Percentiles rank a stretch among this genome's conserved stretches.
Evolutionary conservation across 1,140 invertebrate species (phyloP).

Genomic region (Cepaea nemoralis): DNA sequence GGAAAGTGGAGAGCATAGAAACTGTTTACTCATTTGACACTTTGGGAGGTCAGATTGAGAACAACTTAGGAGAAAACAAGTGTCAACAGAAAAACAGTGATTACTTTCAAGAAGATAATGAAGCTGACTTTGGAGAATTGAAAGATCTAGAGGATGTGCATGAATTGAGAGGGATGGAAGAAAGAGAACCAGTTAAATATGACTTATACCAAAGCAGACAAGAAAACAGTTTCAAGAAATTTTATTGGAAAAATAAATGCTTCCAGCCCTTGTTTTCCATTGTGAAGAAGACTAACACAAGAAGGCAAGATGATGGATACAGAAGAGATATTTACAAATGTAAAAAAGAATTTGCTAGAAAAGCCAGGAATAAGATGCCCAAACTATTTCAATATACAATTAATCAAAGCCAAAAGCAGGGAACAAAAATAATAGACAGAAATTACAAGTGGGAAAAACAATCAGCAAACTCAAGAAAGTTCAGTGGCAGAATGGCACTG

Average conservation of each 20-base stretch:
- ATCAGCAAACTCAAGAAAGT: neutral
- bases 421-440: neutral
- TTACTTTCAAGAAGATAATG: neutral
- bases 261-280: neutral
- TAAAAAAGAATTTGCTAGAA: neutral
- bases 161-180: neutral
- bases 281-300: neutral
- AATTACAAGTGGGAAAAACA: neutral
- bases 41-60: neutral
- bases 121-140: neutral
- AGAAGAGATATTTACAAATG: neutral
- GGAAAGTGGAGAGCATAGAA: too few species aligned
- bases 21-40: neutral
- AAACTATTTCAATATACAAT: neutral
- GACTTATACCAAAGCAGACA: neutral
- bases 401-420: neutral
- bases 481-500: neutral
- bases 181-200: neutral
- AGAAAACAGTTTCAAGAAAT: neutral
- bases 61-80: neutral
- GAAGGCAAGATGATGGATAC: neutral
- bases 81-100: neutral
- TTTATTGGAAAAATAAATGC: neutral
- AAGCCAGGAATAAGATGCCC: neutral
- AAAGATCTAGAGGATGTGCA: neutral